Evolutionary conservation across 2,113 vertebrate genomes (phyloP).

Genomic region (Thamnaconus septentrionalis): DNA sequence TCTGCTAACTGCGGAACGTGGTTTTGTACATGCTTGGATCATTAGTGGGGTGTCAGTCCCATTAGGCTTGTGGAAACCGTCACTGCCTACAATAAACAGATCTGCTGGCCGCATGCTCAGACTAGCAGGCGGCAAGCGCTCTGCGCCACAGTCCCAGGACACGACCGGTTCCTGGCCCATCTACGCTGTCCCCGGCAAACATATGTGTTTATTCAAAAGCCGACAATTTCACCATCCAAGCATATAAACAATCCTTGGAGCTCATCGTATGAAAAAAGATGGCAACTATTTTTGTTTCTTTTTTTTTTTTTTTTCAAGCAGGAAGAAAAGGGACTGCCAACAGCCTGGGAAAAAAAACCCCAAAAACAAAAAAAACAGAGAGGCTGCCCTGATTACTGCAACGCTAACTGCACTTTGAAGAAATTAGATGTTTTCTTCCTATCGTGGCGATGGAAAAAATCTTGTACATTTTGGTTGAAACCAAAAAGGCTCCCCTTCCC

Average conservation of each 20-base stretch:
- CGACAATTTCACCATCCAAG: conserved; percentile 40
- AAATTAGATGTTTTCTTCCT: conserved; percentile 37
- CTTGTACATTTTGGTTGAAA: conserved; percentile 29
- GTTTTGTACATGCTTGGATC: conserved; percentile 92
- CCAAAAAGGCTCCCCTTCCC: conserved; percentile 23
- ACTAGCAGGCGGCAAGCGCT: conserved; percentile 81
- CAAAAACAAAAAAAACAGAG: conserved; percentile 38
- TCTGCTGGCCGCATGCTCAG: conserved; percentile 82
- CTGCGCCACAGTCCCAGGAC: conserved; percentile 58
- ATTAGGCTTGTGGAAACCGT: conserved; percentile 95
- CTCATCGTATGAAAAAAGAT: conserved; percentile 40
- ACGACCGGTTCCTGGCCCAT: conserved; percentile 58
- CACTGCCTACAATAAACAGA: conserved; percentile 95
- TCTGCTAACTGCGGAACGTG: conserved; percentile 86
- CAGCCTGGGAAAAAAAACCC: conserved; percentile 46
- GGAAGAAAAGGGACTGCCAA: conserved; percentile 1
- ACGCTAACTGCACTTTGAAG: no score
- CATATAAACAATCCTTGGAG: conserved; percentile 38
- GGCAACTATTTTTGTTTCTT: no score
- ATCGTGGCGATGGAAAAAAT: conserved; percentile 12
- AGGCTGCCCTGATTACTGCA: conserved; percentile 34
- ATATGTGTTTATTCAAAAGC: conserved; percentile 39
- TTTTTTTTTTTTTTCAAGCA: conserved; percentile 16
- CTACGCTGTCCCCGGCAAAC: conserved; percentile 57
- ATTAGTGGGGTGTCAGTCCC: conserved; percentile 92